Evolutionary conservation across 2,113 vertebrate species (phyloP).

Genomic region (Apteryx mantelli): DNA sequence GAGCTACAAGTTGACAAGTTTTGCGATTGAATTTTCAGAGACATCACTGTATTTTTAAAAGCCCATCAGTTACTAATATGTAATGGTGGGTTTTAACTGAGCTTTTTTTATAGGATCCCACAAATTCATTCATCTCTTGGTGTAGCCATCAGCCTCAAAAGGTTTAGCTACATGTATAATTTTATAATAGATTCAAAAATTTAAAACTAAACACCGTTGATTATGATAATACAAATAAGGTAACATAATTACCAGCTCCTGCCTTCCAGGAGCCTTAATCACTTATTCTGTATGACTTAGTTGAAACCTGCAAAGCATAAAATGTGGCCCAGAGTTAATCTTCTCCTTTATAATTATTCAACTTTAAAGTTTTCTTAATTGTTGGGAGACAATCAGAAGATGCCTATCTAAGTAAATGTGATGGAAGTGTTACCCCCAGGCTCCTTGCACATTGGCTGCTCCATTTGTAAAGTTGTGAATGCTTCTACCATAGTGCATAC

Average conservation of each 20-base stretch:
- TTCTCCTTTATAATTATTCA: neutral
- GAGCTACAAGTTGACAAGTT: neutral
- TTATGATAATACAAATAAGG: neutral
- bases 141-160: neutral
- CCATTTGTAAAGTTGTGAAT: neutral
- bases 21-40: neutral
- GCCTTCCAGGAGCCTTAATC: neutral
- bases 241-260: neutral
- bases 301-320: neutral
- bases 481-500: neutral
- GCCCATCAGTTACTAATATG: neutral
- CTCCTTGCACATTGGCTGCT: neutral
- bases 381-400: neutral
- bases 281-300: neutral
- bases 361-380: neutral
- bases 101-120: neutral
- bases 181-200: neutral
- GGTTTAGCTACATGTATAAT: neutral
- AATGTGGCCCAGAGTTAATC: neutral
- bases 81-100: neutral
- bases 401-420: neutral
- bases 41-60: neutral
- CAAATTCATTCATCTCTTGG: neutral
- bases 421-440: neutral
- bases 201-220: neutral